phyloP scores from a whole-genome alignment of 1,140 invertebrate species.

The Rhopalosiphum padi region DNA sequence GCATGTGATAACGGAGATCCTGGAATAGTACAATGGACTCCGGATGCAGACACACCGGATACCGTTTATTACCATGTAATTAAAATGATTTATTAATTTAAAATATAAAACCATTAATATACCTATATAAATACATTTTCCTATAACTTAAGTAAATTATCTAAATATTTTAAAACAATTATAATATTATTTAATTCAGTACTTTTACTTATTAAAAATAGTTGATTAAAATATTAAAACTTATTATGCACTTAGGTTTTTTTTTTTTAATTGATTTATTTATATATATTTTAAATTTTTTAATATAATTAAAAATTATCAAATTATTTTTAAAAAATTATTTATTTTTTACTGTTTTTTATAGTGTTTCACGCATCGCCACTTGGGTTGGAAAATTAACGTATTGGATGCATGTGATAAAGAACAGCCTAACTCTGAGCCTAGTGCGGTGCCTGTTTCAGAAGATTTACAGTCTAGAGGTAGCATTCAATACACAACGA shows the following conservation, averaged over 20 bases:
- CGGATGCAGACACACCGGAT: constrained; percentile 85
- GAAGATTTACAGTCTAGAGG: constrained; percentile 69
- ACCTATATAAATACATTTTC: too few relatives aligned
- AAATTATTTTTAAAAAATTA: background rate
- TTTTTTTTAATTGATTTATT: background rate
- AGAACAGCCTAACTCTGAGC: constrained; percentile 67
- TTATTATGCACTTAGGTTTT: background rate
- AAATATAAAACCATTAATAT: background rate
- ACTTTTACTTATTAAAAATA: background rate
- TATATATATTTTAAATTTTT: background rate
- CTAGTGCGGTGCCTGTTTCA: constrained; percentile 64
- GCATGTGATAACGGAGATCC: constrained; percentile 84
- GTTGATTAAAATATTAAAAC: background rate
- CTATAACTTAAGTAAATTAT: background rate
- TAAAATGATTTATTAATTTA: background rate
- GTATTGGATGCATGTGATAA: constrained; percentile 82
- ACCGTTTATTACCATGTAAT: constrained; percentile 90
- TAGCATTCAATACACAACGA: constrained; percentile 74
- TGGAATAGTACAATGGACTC: constrained; percentile 85
- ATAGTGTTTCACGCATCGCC: constrained; percentile 89
- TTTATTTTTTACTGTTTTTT: constrained; percentile 59
- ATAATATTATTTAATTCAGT: background rate
- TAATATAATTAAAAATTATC: background rate
- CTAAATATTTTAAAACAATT: background rate
- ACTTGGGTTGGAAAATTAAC: constrained; percentile 94